These are phyloP conservation scores for Pteruthius melanotis DNA, from an alignment of 2,113 vertebrate species.

Conservation along the genomic window DNA sequence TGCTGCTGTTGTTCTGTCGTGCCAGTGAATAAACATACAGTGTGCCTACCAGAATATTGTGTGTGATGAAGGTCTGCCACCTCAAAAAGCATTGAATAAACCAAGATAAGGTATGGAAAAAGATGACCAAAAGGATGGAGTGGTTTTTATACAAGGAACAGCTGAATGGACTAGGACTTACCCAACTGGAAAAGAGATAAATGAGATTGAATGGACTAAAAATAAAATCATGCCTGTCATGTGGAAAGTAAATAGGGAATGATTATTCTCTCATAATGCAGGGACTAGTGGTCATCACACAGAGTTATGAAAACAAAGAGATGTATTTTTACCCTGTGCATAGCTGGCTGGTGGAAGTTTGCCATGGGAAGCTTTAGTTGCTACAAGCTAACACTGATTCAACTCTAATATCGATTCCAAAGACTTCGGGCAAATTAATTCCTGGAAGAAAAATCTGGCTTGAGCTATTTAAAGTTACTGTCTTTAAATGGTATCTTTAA, in stretches of 20 bases:
- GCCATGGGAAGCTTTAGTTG: constrained; percentile 2
- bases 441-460: background rate
- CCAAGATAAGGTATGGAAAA: background rate
- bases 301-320: constrained; percentile 37
- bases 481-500: background rate
- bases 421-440: background rate
- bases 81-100: background rate
- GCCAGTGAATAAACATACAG: background rate
- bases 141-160: background rate
- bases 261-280: constrained; percentile 9
- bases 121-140: background rate
- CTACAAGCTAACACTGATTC: background rate
- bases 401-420: background rate
- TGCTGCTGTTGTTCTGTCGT: background rate
- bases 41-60: background rate
- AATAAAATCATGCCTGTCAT: constrained; percentile 35
- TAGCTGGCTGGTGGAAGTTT: background rate
- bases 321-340: constrained; percentile 32
- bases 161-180: background rate
- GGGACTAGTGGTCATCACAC: constrained; percentile 7
- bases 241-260: constrained; percentile 33
- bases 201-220: constrained; percentile 19
- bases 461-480: background rate
- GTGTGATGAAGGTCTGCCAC: background rate
- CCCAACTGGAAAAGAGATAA: constrained; percentile 6